Percentiles rank a stretch among this genome's conserved stretches.
These are phyloP conservation scores for Rhagoletis zephyria DNA, from an alignment of 1,140 invertebrate species.

Conservation along the genomic window DNA sequence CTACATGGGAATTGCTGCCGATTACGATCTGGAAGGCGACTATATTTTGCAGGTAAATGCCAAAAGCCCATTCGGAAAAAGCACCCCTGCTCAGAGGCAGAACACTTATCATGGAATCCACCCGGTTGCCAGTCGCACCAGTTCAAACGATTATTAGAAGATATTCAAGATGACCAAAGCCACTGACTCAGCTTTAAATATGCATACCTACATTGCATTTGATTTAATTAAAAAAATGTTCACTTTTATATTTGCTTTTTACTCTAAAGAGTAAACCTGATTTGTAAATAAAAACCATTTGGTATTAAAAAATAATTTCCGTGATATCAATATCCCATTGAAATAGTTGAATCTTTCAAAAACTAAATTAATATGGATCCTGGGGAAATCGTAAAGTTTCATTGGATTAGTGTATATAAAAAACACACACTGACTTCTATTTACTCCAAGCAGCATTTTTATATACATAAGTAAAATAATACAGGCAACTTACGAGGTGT, in stretches of 20 bases:
- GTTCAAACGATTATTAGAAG: not conserved
- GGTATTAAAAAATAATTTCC: not conserved
- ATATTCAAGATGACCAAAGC: not conserved
- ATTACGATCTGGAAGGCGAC: slow-evolving; percentile 62
- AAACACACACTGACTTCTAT: no score
- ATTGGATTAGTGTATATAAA: no score
- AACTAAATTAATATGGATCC: no score
- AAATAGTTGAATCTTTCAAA: no score
- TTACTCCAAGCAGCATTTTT: no score
- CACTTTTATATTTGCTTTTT: not conserved
- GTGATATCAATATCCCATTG: not conserved
- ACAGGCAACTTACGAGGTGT: no score
- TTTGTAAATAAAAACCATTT: slow-evolving; percentile 21
- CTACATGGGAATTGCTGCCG: slow-evolving; percentile 68
- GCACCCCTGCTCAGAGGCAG: slow-evolving; percentile 65
- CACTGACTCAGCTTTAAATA: not conserved
- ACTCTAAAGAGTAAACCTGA: not conserved
- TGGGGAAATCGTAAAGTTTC: no score
- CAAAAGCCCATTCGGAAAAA: slow-evolving; percentile 57
- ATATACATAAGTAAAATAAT: no score
- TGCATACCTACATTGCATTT: not conserved
- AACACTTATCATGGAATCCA: slow-evolving; percentile 64
- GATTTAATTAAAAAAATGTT: not conserved
- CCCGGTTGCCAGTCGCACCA: not conserved
- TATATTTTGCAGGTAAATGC: slow-evolving; percentile 59